A percentile compares a stretch with the other conserved stretches of the same genome.
These are phyloP conservation scores for Ranitomeya variabilis DNA, from an alignment of 2,113 vertebrate genomes.

Conservation along the genomic window DNA sequence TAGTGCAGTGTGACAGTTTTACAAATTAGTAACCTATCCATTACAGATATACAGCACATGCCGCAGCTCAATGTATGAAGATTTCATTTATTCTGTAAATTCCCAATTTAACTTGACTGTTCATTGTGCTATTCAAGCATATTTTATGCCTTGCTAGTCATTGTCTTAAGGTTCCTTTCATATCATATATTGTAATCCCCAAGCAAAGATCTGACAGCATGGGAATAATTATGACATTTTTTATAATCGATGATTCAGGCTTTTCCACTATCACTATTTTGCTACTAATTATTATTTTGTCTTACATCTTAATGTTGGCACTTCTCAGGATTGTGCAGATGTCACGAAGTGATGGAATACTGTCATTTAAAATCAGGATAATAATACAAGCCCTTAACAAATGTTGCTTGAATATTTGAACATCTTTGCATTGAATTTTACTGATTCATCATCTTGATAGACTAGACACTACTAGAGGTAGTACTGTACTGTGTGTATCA, in stretches of 20 bases:
- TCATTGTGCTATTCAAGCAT: not conserved
- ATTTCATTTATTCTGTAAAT: not conserved
- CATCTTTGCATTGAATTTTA: not conserved
- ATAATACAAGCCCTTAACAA: not conserved
- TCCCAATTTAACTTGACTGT: not conserved
- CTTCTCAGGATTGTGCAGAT: slow-evolving; percentile 13
- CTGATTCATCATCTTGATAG: not conserved
- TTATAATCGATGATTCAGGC: slow-evolving; percentile 3
- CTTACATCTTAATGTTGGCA: slow-evolving; percentile 16
- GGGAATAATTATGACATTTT: slow-evolving; percentile 39
- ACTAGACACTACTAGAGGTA: not conserved
- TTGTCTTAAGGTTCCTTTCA: slow-evolving; percentile 24
- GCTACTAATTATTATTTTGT: slow-evolving; percentile 45
- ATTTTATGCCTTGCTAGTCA: not conserved
- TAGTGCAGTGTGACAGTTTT: too few relatives aligned
- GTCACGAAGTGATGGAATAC: not conserved
- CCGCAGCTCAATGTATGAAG: not conserved
- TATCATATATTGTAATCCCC: not conserved
- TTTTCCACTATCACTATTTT: slow-evolving; percentile 30
- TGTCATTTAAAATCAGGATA: not conserved
- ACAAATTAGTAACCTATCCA: not conserved
- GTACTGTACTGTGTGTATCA: not conserved
- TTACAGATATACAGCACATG: not conserved
- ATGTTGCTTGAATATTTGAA: not conserved
- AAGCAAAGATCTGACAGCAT: slow-evolving; percentile 12